Percentiles rank a stretch among this genome's conserved stretches.
Evolutionary conservation across 2,888 invertebrate species (phyloP).

Genomic region (Caradrina kadenii): DNA sequence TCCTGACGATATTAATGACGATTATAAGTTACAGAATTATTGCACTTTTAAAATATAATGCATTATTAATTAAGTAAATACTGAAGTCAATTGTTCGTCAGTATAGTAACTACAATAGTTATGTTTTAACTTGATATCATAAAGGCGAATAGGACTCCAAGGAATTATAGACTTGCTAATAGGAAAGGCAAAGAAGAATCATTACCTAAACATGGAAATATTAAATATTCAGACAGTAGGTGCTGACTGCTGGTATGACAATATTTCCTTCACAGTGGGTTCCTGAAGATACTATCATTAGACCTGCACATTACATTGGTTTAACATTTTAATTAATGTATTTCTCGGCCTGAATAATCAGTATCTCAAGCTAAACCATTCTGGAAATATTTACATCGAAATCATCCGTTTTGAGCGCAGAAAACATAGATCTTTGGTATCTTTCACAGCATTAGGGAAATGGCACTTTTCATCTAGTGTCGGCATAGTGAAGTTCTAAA

Average conservation of each 20-base stretch:
- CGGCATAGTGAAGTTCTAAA: conserved; percentile 11
- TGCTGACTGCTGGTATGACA: too few relatives aligned
- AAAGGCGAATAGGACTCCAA: not conserved
- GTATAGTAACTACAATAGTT: conserved; percentile 41
- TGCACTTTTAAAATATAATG: conserved; percentile 56
- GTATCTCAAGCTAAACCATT: conserved; percentile 48
- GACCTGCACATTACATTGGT: not conserved
- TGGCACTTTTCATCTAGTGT: not conserved
- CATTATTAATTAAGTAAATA: conserved; percentile 65
- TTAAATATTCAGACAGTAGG: not conserved
- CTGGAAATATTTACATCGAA: conserved; percentile 64
- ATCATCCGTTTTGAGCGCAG: conserved; percentile 18
- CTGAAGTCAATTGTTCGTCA: conserved; percentile 56
- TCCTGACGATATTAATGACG: conserved; percentile 39
- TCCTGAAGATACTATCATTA: too few relatives aligned
- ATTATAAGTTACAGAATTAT: conserved; percentile 38
- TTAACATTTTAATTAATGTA: not conserved
- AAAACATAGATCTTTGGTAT: conserved; percentile 63
- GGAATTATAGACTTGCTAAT: not conserved
- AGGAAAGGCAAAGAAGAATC: not conserved
- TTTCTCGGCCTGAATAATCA: not conserved
- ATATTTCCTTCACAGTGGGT: not conserved
- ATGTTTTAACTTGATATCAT: conserved; percentile 48
- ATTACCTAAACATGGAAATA: not conserved
- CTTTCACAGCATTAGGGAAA: conserved; percentile 38